Base-by-base conservation (phyloP, 2,888 invertebrate species). In the Drosophila phalerata region DNA sequence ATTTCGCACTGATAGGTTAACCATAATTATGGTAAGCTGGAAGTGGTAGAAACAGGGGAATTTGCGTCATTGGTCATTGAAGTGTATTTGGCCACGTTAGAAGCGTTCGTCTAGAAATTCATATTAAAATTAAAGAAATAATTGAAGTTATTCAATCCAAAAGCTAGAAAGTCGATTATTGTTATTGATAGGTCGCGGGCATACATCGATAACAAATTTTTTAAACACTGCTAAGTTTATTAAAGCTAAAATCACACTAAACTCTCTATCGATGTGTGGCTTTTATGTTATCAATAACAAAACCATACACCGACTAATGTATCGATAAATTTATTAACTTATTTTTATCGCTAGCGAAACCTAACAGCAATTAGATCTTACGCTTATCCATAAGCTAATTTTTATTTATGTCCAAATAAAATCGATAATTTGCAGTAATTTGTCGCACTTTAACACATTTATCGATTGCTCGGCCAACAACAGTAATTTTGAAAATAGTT, bases 51-150 rank as follows among this genome's bases (percentile, higher is more conserved):
- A n/a, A 1, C 34, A 13, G 37, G n/a, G 13, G 17, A 30, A 43
- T 34, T 30, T 55, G 74, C 62, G 76, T 64, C 79, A 76, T 65
- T 77, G 79, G 62, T 62, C 76, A 77, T 32, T 63, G 57, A 63
- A 79, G 77, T 70, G 65, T 70, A 60, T 40, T 51, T 43, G 13
- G 53, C 25, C 38, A 13, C 17, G 25, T 10, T 22, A 19, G 22
- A 56, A 25, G 48, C 58, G 32, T 42, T 79, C 70, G 56, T 47
- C 64, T 63, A 19, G 58, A 70, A 75, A 58, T 45, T 55, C 45
- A 37, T 15, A 62, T 22, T 10, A 11, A 28, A 47, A 47, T 60
- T 65, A 32, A 25, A 49, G 49, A 25, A 32, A 5, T 3, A n/a
- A 43, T 53, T 13, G 22, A 17, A 28, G 5, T 37, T 37, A 28